Evolutionary conservation across 2,113 vertebrate species (phyloP), one percentile per base, ranked within the genome.

Genomic region (Grammomys surdaster): DNA sequence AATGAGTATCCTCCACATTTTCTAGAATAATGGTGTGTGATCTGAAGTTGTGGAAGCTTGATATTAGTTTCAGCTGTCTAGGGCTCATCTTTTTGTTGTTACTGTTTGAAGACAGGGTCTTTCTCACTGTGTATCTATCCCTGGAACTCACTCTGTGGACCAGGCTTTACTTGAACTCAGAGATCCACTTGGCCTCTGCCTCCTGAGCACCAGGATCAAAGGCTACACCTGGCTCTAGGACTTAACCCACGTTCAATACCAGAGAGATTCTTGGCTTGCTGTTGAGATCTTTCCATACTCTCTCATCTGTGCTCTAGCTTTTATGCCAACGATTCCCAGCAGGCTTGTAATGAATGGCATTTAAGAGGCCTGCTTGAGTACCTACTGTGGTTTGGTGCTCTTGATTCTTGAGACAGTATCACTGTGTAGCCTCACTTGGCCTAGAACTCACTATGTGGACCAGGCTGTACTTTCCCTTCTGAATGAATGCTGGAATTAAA

Each of bases 221-320:
- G 36, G n/a, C 13, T 40, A 24, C 7, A 17, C n/a, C 81, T 7
- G 7, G 1, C 72, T 75, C n/a, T 19, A 12, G 72, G 72, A 20
- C 48, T 8, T 8, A 51, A 40, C n/a, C 88, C n/a, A 69, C 60
- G 60, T 92, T 95, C 46, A 93, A n/a, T 60, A 88, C 33, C 73
- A 78, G 73, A 85, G 72, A 96, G 43, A 89, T 28, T 81, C 13
- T 73, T 80, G 67, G 88, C 28, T 89, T 93, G 48, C 33, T 89
- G 43, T 56, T 87, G 86, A 69, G 43, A 88, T 90, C 13, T 95
- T 91, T 81, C 43, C 14, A 48, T 7, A 70, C 11, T 88, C 14
- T 72, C 14, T 67, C 14, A 7, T 73, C 56, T 70, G 7, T 88
- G 22, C n/a, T 76, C 77, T 69, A 43, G 46, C 36, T 31, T 31